These are phyloP conservation scores for Drosophila micromelanica DNA, from an alignment of 1,140 invertebrate species.

Conservation along the genomic window DNA sequence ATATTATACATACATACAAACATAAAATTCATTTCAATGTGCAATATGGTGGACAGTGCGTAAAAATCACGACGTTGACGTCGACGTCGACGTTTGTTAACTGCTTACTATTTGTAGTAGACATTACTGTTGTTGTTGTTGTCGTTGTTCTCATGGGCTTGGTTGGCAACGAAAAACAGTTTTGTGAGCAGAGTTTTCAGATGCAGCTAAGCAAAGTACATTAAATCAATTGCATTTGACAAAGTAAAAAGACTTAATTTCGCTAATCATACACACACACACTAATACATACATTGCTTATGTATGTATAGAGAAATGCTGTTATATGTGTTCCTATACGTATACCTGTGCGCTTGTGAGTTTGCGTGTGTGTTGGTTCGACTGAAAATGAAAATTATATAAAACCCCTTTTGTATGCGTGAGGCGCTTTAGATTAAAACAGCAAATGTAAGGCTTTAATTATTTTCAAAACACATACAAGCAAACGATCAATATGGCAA, in stretches of 20 bases:
- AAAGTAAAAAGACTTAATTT: conserved; percentile 55
- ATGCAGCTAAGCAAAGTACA: conserved; percentile 24
- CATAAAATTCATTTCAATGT: conserved; percentile 52
- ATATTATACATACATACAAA: conserved; percentile 30
- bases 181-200: conserved; percentile 24
- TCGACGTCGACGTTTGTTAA: conserved; percentile 34
- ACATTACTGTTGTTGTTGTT: conserved; percentile 12
- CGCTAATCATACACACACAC: conserved; percentile 43
- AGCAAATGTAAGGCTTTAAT: conserved; percentile 31
- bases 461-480: conserved; percentile 15
- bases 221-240: conserved; percentile 37
- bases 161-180: conserved; percentile 34
- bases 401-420: conserved; percentile 58
- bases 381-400: conserved; percentile 78
- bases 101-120: conserved; percentile 30
- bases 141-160: conserved; percentile 28
- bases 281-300: conserved; percentile 36
- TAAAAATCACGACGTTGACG: conserved; percentile 57
- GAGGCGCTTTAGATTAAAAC: conserved; percentile 39
- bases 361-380: conserved; percentile 49
- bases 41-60: conserved; percentile 73
- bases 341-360: conserved; percentile 48
- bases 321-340: conserved; percentile 40
- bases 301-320: conserved; percentile 49
- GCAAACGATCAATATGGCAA: conserved; percentile 42